Evolutionary conservation across 2,888 invertebrate genomes (phyloP), one percentile per base, ranked within the genome.

Genomic region (Himalopsyche kuldschensis): DNA sequence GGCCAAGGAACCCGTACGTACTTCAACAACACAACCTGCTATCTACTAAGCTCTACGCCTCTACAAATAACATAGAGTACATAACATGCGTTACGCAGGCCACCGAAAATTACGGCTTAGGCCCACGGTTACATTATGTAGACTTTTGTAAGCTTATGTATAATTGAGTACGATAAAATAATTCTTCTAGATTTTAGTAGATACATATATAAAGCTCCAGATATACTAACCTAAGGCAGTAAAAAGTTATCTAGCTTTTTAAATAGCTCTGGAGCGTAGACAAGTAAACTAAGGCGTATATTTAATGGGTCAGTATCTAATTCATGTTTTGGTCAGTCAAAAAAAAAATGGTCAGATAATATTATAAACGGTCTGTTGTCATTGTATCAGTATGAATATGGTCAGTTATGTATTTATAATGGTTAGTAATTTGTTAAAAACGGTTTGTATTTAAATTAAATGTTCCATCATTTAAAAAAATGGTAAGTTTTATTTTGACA

Each of bases 1-100:
- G 83, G 80, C 83, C 83, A 83, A 78, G 83, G 83, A 83, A 63
- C 79, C 77, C 79, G 83, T 83, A 83, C 83, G 83, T 83, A 83
- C 69, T 69, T 27, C 79, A 82, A 47, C 35, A 69, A 41, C 79
- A 79, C 75, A 46, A 48, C 47, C 79, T 75, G 79, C 77, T 79
- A 32, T 63, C 80, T 80, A 27, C 69, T 69, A 80, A 80, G 35
- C 55, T 69, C 69, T 69, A 27, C 15, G 69, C 27, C 69, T 63
- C 75, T 63, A 75, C 82, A 79, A 82, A 79, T 79, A 82, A 79
- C 32, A 79, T 82, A 82, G 75, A 82, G 78, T 75, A 82, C 75
- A 80, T 46, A 55, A 41, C 35, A 41, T 63, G 11, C 69, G 69
- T 69, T 69, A 80, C 20, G 82, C 79, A 79, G 82, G 79, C 79